Base-by-base conservation (phyloP, 2,888 invertebrate genomes). In the Cheilosia impressa region DNA sequence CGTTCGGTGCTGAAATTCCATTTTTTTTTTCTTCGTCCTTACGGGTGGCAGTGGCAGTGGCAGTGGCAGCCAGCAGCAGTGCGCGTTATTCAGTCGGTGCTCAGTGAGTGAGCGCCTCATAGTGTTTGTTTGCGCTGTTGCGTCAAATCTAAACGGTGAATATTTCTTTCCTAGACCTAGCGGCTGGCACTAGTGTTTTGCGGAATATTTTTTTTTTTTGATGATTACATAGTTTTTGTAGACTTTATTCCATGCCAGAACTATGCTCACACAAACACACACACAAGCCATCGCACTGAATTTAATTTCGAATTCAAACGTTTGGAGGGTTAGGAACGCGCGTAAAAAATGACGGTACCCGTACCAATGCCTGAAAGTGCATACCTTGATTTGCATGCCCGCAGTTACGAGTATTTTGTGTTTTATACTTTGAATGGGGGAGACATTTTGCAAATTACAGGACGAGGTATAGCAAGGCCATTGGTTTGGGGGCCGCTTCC, bases 81-180 rank as follows among this genome's bases (percentile, higher is more conserved):
- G 60, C 60, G 66, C 60, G 41, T 68, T 73, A 38, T 58, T 58
- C 52, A 38, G 50, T 50, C 38, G 27, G 34, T 43, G 55, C 13
- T 62, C 57, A 55, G 34, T 76, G 80, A 73, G 19, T 38, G 63
- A 52, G 58, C 76, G 55, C 47, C 75, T 75, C 55, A 62, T n/a
- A 69, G 43, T 38, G 58, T 65, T 76, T 75, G 66, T 71, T 81
- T 76, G 65, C 71, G 58, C 68, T 81, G 75, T 81, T 81, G 68
- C 81, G 69, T 82, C 76, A 76, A 82, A 65, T 60, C 58, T 58
- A 65, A 63, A 65, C 43, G 60, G 55, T 10, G 58, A 76, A 60
- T 65, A 63, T 52, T 75, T 79, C 43, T 69, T 68, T 50, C 53
- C 17, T 19, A 58, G 15, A 4, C 7, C 38, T 27, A 2, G 17